phyloP scores from a whole-genome alignment of 2,888 invertebrate species.

The Volucella inanis region DNA sequence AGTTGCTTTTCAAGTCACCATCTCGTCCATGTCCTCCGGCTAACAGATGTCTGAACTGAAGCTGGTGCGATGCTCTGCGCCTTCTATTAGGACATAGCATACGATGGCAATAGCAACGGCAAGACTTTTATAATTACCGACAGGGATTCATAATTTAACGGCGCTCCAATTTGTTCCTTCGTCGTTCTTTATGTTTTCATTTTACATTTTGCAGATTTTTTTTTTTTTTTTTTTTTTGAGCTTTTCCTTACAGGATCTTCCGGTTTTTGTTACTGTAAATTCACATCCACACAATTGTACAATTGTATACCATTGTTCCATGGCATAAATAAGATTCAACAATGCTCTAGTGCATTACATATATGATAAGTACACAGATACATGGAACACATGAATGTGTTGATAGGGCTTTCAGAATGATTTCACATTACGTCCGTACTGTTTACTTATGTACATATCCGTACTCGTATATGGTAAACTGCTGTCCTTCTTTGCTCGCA shows the following conservation, averaged over 20 bases:
- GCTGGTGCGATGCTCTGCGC: neutral
- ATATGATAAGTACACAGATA: neutral
- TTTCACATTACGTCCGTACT: too few species aligned
- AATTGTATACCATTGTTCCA: constrained; percentile 13
- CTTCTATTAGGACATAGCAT: neutral
- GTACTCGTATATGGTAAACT: constrained; percentile 20
- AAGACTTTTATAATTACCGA: constrained; percentile 47
- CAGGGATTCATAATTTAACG: constrained; percentile 54
- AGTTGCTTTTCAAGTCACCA: constrained; percentile 35
- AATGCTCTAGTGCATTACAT: neutral
- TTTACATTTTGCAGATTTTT: neutral
- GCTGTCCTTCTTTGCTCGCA: constrained; percentile 26
- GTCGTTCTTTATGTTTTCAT: constrained; percentile 31
- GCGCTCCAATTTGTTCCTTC: constrained; percentile 46
- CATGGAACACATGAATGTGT: constrained; percentile 30
- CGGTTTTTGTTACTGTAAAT: neutral
- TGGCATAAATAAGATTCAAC: constrained; percentile 11
- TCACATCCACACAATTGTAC: neutral
- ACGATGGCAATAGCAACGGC: neutral
- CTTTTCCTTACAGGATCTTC: constrained; percentile 24
- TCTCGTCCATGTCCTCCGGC: constrained; percentile 6
- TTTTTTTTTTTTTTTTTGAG: constrained; percentile 5
- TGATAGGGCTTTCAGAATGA: neutral
- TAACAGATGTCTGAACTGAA: constrained; percentile 18
- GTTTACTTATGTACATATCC: neutral